Evolutionary conservation across 2,113 vertebrate genomes (phyloP).

Genomic region (Meriones unguiculatus): DNA sequence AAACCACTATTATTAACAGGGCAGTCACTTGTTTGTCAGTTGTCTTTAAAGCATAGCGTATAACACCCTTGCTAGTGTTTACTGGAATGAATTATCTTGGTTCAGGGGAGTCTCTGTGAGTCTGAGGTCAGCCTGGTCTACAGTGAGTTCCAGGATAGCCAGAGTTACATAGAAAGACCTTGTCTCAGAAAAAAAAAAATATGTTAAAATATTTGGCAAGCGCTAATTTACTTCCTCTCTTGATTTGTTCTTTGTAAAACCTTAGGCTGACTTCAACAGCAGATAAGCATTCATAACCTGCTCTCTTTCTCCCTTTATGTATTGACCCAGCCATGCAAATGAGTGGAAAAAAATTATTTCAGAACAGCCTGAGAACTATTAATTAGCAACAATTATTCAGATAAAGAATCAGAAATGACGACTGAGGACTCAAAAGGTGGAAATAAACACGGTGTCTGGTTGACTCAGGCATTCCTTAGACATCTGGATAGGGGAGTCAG

Average conservation of each 20-base stretch:
- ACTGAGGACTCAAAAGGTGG: not conserved
- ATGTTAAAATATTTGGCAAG: constrained; percentile 2
- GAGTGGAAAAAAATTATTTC: constrained; percentile 42
- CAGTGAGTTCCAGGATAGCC: not conserved
- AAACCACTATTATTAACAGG: not conserved
- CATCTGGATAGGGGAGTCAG: constrained; percentile 43
- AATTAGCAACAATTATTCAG: constrained; percentile 60
- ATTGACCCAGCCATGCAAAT: not conserved
- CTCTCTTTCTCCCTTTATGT: not conserved
- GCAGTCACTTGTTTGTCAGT: not conserved
- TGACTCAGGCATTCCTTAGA: constrained; percentile 52
- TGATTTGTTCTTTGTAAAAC: constrained; percentile 44
- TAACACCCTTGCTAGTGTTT: not conserved
- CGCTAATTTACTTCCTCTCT: constrained; percentile 43
- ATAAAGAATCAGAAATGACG: constrained; percentile 54
- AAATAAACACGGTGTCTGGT: not conserved
- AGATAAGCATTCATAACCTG: constrained; percentile 55
- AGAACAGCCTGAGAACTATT: constrained; percentile 28
- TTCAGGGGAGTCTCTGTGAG: not conserved
- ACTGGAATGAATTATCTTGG: not conserved
- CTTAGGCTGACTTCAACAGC: constrained; percentile 10
- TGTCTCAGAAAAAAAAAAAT: too few relatives aligned
- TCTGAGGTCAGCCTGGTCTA: too few relatives aligned
- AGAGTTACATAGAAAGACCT: not conserved
- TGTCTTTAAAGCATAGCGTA: not conserved